A percentile compares a stretch with the other conserved stretches of the same genome.
Evolutionary conservation across 2,113 vertebrate genomes (phyloP).

Genomic region (Helogale parvula): DNA sequence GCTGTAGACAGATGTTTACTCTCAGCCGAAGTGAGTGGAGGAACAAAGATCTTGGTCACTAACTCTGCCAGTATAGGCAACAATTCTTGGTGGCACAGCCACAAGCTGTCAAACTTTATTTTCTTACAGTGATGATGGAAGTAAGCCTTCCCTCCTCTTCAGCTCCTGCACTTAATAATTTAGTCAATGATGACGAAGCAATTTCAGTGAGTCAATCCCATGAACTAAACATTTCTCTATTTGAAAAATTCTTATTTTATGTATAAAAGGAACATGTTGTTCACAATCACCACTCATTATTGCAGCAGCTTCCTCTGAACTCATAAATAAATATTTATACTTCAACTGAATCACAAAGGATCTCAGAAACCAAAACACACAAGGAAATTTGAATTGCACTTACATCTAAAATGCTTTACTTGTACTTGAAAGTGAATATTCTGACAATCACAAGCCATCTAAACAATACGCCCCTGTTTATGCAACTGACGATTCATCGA

Average conservation of each 20-base stretch:
- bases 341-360: background rate
- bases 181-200: background rate
- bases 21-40: background rate
- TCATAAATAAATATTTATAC: background rate
- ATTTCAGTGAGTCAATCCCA: background rate
- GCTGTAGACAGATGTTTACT: background rate
- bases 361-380: background rate
- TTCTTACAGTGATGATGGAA: background rate
- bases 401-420: background rate
- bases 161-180: background rate
- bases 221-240: background rate
- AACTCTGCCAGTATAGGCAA: background rate
- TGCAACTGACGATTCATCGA: background rate
- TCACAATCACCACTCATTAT: slow-evolving; percentile 2
- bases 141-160: background rate
- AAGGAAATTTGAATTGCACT: background rate
- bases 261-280: background rate
- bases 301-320: background rate
- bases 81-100: background rate
- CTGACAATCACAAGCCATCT: background rate
- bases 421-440: slow-evolving; percentile 19
- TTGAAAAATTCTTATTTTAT: slow-evolving; percentile 27
- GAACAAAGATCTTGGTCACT: background rate
- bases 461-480: background rate
- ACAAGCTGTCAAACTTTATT: background rate